Conservation (phyloP, 64 coral and sea anemone genomes). For the Montipora capricornis region DNA sequence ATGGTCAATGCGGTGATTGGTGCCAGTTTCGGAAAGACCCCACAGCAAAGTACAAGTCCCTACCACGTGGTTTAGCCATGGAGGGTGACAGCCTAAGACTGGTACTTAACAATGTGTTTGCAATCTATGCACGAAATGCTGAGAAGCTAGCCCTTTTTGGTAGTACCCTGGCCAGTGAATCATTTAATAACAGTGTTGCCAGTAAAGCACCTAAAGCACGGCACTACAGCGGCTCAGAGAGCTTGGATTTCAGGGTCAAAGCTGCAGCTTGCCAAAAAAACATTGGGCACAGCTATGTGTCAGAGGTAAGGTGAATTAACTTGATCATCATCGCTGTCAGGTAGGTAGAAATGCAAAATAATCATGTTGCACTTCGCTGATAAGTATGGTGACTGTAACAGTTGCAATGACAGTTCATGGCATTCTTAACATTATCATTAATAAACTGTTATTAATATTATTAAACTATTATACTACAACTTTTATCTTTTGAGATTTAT, state of each 20-base stretch:
- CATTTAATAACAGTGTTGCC: slow-evolving; percentile 33
- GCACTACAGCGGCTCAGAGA: slow-evolving; percentile 10
- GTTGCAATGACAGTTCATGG: neutral
- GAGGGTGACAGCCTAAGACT: neutral
- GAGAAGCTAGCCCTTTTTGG: slow-evolving; percentile 46
- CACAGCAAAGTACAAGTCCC: slow-evolving; percentile 14
- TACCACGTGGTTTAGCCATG: slow-evolving; percentile 18
- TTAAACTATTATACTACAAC: neutral
- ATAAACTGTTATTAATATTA: neutral
- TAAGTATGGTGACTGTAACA: slow-evolving; percentile 7
- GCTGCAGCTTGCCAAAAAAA: slow-evolving; percentile 36
- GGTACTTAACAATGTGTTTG: neutral
- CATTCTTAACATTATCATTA: slow-evolving; percentile 14
- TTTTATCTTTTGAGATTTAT: slow-evolving; percentile 5
- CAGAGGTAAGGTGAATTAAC: neutral
- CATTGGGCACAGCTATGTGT: slow-evolving; percentile 14
- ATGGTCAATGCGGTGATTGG: slow-evolving; percentile 34
- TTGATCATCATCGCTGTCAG: neutral
- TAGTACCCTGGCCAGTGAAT: slow-evolving; percentile 29
- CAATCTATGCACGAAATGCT: slow-evolving; percentile 16
- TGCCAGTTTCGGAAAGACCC: slow-evolving; percentile 27
- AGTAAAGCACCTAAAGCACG: slow-evolving; percentile 35
- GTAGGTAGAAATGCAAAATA: neutral
- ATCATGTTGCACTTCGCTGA: slow-evolving; percentile 1
- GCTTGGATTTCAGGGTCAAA: slow-evolving; percentile 25